A percentile compares a stretch with the other conserved stretches of the same genome.
phyloP scores from a whole-genome alignment of 1,140 invertebrate species.

The Hesperophylax magnus region DNA sequence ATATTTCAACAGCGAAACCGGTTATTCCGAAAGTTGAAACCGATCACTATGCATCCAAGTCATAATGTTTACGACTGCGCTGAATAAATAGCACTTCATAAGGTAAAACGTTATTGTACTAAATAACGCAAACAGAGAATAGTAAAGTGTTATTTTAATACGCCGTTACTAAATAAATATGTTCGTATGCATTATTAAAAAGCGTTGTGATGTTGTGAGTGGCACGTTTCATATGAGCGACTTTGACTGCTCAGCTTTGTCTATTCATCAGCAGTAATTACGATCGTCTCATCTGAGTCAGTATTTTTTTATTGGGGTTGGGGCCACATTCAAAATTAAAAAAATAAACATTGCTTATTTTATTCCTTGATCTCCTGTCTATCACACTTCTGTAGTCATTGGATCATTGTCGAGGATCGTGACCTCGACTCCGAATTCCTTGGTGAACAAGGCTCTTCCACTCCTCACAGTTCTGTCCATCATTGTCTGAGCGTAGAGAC shows the following conservation, averaged over 20 bases:
- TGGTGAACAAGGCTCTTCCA: too few relatives aligned
- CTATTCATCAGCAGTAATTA: background rate
- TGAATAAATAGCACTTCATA: background rate
- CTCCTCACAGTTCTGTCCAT: too few relatives aligned
- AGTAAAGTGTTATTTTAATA: background rate
- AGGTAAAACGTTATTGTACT: background rate
- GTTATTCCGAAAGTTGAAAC: constrained; percentile 23
- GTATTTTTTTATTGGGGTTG: background rate
- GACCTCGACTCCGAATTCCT: too few relatives aligned
- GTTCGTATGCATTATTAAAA: background rate
- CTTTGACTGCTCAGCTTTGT: background rate
- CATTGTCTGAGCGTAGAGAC: too few relatives aligned
- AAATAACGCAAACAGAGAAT: background rate
- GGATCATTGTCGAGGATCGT: too few relatives aligned
- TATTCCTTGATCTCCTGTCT: too few relatives aligned
- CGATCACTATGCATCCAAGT: background rate
- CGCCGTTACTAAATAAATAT: constrained; percentile 9
- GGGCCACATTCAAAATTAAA: too few relatives aligned
- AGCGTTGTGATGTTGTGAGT: background rate
- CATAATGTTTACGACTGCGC: background rate
- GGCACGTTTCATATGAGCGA: constrained; percentile 17
- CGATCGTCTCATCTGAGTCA: background rate
- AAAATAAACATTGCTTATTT: too few relatives aligned
- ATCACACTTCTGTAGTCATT: too few relatives aligned
- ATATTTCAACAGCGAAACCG: constrained; percentile 19